phyloP scores from a whole-genome alignment of 2,888 invertebrate species.

The Bruchidius siliquastri region DNA sequence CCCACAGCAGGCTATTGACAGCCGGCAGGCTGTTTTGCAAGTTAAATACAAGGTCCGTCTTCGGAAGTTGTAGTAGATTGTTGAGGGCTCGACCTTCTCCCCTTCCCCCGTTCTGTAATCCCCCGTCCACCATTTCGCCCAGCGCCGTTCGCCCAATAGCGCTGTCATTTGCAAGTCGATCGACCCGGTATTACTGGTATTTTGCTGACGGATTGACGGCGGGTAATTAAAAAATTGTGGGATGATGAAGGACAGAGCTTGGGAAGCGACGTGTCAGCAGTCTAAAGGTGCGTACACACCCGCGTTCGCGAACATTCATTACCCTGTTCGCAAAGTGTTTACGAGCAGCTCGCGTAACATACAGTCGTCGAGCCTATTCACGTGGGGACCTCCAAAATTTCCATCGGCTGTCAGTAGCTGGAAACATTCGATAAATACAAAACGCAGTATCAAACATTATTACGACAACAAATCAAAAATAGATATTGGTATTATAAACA shows the following conservation, averaged over 20 bases:
- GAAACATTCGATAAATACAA: too few species aligned
- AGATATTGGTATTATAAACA: too few species aligned
- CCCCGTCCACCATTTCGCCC: slow-evolving; percentile 3
- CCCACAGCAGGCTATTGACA: slow-evolving; percentile 19
- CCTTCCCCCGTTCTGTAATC: neutral
- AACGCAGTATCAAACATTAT: too few species aligned
- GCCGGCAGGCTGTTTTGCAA: slow-evolving; percentile 43
- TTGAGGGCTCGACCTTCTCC: neutral
- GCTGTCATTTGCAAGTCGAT: neutral
- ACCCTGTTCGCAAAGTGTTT: too few species aligned
- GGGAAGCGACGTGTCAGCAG: too few species aligned
- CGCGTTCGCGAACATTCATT: too few species aligned
- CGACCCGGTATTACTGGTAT: neutral
- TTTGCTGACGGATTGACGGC: neutral
- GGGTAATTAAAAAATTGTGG: neutral
- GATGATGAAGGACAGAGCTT: neutral
- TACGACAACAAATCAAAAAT: too few species aligned
- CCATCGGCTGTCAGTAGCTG: too few species aligned
- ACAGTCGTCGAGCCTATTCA: too few species aligned
- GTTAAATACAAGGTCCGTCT: slow-evolving; percentile 32
- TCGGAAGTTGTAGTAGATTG: neutral
- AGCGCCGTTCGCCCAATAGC: neutral
- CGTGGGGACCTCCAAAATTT: too few species aligned
- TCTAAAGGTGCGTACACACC: too few species aligned
- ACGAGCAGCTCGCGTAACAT: too few species aligned